These are phyloP conservation scores for Isurus oxyrinchus DNA, from an alignment of 2,113 vertebrate genomes.

Conservation along the genomic window DNA sequence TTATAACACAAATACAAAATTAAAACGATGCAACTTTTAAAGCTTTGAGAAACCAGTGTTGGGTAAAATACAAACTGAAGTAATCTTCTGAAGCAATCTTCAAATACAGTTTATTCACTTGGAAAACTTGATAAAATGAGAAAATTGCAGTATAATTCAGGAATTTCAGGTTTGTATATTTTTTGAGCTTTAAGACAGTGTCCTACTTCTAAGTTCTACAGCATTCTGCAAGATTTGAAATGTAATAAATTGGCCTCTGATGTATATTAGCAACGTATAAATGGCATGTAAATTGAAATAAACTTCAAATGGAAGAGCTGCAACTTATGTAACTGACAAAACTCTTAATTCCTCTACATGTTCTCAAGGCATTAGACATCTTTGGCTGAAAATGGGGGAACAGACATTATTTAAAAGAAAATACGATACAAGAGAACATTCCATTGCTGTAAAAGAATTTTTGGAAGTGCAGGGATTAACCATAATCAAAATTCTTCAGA, in stretches of 20 bases:
- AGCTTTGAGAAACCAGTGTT: neutral
- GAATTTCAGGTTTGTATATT: neutral
- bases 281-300: neutral
- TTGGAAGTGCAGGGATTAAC: neutral
- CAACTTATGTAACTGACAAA: neutral
- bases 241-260: neutral
- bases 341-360: neutral
- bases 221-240: neutral
- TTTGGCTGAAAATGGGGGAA: neutral
- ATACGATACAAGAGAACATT: neutral
- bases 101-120: neutral
- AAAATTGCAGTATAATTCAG: neutral
- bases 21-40: neutral
- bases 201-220: neutral
- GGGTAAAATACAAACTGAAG: neutral
- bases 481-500: neutral
- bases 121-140: neutral
- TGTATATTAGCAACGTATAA: neutral
- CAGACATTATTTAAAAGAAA: neutral
- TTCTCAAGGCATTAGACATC: neutral
- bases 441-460: neutral
- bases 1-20: neutral
- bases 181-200: neutral
- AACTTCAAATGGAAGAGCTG: neutral
- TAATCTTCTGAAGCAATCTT: slow-evolving; percentile 1